Base-by-base conservation (phyloP, 2,113 vertebrate species). In the Chaenogobius annularis region DNA sequence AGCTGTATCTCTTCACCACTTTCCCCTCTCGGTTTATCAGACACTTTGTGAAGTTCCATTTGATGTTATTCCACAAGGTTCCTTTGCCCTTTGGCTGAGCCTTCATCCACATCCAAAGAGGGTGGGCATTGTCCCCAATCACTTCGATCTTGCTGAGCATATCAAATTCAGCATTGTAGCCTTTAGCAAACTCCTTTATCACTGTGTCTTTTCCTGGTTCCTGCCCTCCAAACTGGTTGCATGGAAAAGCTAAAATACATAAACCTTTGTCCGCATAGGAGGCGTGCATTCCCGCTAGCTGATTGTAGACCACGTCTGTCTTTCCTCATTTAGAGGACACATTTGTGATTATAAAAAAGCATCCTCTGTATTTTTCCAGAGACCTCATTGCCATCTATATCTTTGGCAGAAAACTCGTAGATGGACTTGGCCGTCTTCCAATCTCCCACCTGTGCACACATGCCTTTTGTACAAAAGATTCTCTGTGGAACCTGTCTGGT, bases 41-140 rank as follows among this genome's bases (percentile, higher is more conserved):
- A 81, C 99, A 99, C 98, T 99, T 99, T 7, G 96, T 96, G 88
- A 99, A 99, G 78, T 99, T 99, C 98, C 98, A 99, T n/a, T 99
- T 99, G 84, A 98, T 98, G 77, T 93, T 95, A 1, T 98, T 99
- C 82, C 96, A 96, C 75, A 99, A 35, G 3, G 83, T 91, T 63
- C 97, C 98, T 55, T 85, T 94, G 14, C 98, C 97, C 75, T 97
- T 95, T 7, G 97, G 96, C 87, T 99, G 97, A 0, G 91, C 90
- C 80, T 99, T 99, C 96, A 99, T 93, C 98, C 98, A 99, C 79
- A 96, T 98, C 95, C 96, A 99, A 23, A 99, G 92, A 0, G 96
- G 97, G 80, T 96, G 96, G 23, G 97, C 96, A 0, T 88, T 66
- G 0, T 97, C 96, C 15, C 96, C 96, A 0, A 98, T 99, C 43